These are phyloP conservation scores for Parnassius smintheus DNA, from an alignment of 2,888 invertebrate genomes.

Conservation along the genomic window DNA sequence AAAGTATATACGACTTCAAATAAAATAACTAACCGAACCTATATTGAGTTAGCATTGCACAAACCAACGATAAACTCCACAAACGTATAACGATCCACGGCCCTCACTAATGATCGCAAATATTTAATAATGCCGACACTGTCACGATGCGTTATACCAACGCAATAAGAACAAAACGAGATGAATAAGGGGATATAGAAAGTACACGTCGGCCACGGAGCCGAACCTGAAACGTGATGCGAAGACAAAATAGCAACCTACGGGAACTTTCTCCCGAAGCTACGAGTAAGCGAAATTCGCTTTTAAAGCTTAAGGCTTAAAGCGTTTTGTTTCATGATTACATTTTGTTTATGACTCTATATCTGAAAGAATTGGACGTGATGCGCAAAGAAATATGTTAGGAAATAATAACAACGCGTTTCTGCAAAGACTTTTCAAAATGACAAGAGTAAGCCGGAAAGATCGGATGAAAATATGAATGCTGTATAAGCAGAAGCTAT, in stretches of 20 bases:
- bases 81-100: constrained; percentile 22
- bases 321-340: constrained; percentile 27
- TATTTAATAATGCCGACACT: constrained; percentile 59
- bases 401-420: constrained; percentile 45
- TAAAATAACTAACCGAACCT: no score
- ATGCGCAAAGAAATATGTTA: constrained; percentile 52
- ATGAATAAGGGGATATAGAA: constrained; percentile 63
- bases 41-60: constrained; percentile 4
- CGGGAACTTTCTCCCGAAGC: constrained; percentile 40
- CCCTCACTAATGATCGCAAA: constrained; percentile 45
- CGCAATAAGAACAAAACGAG: constrained; percentile 67
- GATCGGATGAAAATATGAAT: constrained; percentile 15
- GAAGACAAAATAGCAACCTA: constrained; percentile 58
- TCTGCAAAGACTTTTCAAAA: constrained; percentile 16
- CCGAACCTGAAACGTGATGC: constrained; percentile 64
- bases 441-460: constrained; percentile 21
- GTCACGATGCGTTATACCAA: constrained; percentile 55
- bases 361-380: constrained; percentile 59
- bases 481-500: background rate
- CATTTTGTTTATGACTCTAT: constrained; percentile 41
- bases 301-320: constrained; percentile 39
- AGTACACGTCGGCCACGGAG: constrained; percentile 57
- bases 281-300: constrained; percentile 38
- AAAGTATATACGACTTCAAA: no score
- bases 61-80: constrained; percentile 22